Evolutionary conservation across 2,113 vertebrate genomes (phyloP), one percentile per base, ranked within the genome.

Genomic region (Salvelinus namaycush): DNA sequence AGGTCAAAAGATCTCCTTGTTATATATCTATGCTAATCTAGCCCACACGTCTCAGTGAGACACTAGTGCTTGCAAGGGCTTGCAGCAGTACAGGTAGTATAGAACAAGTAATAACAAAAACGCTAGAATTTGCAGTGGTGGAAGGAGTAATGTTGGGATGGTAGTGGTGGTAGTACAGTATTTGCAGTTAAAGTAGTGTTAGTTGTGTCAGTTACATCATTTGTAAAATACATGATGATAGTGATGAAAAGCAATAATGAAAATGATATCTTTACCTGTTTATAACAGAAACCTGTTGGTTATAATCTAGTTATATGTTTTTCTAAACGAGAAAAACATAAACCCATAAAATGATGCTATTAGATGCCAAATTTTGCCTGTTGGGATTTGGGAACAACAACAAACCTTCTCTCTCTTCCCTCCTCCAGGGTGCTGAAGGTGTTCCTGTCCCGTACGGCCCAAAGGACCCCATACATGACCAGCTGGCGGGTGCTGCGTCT

Each of bases 381-480:
- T 16, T 9, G n/a, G 60, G 60, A 51, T 51, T 5, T 67, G 65
- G 22, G 3, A 67, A 27, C n/a, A 16, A n/a, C 31, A 62, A 62
- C 57, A 62, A 48, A 68, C 51, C 64, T 59, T 14, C 13, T 9
- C 49, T 13, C 22, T 22, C 18, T 27, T 11, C 67, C 24, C 66
- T 67, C 22, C 29, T 75, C 3, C 91, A 99, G 98, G 90, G 98
- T 98, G 76, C 87, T 99, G 83, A 99, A 98, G 86, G 96, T 99
- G 44, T 99, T 99, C 88, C 93, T 99, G 78, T 99, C 98, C 51
- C 95, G 96, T 79, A 99, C 98, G 0, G 97, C 95, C 74, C 98
- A 99, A 80, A 93, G 97, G 79, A 97, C 95, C 27, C 97, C 98
- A 0, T 99, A 98, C 84, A 98, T 99, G 97, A 99, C 97, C 66